A percentile compares a stretch with the other conserved stretches of the same genome.
Conservation (phyloP, 2,113 vertebrate species). For the Pongo abelii region DNA sequence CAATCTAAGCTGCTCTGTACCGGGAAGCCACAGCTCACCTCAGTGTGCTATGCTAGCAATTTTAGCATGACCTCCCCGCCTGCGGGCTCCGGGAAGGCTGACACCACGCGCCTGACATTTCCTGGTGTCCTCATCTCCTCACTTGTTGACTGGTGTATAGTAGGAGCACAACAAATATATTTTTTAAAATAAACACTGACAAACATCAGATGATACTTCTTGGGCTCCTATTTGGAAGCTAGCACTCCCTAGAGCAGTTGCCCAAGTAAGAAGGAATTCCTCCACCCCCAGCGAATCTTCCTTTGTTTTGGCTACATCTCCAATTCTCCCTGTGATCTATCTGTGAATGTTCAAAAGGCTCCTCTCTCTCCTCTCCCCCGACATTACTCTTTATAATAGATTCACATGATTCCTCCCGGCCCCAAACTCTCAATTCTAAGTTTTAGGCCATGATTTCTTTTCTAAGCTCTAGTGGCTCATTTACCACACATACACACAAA, state of each 20-base stretch:
- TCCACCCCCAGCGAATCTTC: not conserved
- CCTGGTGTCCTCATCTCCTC: too few species aligned
- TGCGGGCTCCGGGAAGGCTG: not conserved
- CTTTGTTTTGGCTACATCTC: not conserved
- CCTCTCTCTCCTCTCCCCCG: not conserved
- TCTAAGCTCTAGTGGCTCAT: not conserved
- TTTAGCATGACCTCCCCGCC: not conserved
- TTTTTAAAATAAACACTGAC: not conserved
- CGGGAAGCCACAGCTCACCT: not conserved
- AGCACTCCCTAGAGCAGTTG: not conserved
- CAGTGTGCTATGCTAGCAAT: not conserved
- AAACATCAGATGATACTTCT: not conserved
- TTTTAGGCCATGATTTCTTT: not conserved
- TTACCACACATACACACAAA: not conserved
- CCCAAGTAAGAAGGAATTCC: not conserved
- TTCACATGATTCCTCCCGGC: not conserved
- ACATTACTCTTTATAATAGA: not conserved
- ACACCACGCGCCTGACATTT: fast-evolving
- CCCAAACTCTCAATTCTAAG: not conserved
- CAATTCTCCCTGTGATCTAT: not conserved
- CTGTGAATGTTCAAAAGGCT: not conserved
- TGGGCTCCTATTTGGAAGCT: not conserved
- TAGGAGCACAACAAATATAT: not conserved
- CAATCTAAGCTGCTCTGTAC: not conserved
- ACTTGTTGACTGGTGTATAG: not conserved